These are phyloP conservation scores for Phaedon cochleariae DNA, from an alignment of 2,888 invertebrate genomes.

Conservation along the genomic window DNA sequence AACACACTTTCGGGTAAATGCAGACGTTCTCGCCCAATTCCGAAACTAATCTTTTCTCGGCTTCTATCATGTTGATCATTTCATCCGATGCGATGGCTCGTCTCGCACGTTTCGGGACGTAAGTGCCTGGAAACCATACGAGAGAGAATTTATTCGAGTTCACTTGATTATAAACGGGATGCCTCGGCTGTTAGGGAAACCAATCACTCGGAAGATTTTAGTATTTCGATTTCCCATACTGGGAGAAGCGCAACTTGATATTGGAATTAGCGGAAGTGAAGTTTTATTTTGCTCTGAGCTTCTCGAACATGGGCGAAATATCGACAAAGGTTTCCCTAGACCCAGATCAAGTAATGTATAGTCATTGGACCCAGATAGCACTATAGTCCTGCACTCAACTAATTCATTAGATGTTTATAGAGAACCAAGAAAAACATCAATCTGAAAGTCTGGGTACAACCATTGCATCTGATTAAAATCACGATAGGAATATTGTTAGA, in stretches of 20 bases:
- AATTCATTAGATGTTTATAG: too few species aligned
- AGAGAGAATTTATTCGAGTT: slow-evolving; percentile 11
- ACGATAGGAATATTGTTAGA: too few species aligned
- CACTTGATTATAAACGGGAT: not conserved
- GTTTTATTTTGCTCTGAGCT: not conserved
- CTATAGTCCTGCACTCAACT: too few species aligned
- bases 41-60: slow-evolving; percentile 80
- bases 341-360: too few species aligned
- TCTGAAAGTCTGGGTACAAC: too few species aligned
- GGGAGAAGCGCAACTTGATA: not conserved
- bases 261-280: not conserved
- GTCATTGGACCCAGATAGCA: too few species aligned
- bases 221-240: not conserved
- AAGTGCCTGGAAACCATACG: slow-evolving; percentile 69
- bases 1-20: slow-evolving; percentile 81
- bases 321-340: too few species aligned
- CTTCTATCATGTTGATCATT: slow-evolving; percentile 72
- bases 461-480: too few species aligned
- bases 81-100: slow-evolving; percentile 66
- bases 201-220: not conserved
- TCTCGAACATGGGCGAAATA: too few species aligned
- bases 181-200: not conserved
- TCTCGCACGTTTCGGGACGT: slow-evolving; percentile 71
- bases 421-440: too few species aligned
- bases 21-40: slow-evolving; percentile 83